Evolutionary conservation across 2,888 invertebrate genomes (phyloP).

Genomic region (Clepsis dumicolana): DNA sequence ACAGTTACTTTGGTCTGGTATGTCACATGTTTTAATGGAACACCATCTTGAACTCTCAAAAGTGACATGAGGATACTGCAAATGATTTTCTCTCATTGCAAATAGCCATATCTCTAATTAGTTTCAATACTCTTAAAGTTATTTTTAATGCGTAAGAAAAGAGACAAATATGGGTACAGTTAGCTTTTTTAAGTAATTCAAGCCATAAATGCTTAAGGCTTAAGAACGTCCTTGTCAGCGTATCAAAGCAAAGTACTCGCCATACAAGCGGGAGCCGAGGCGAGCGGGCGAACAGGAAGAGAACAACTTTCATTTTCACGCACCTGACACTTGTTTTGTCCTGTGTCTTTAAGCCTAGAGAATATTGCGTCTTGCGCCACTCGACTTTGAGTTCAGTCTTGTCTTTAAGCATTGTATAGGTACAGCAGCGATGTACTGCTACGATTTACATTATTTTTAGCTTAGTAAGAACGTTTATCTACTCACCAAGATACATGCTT

Average conservation of each 20-base stretch:
- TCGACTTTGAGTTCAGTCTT: constrained; percentile 23
- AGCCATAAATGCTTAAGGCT: constrained; percentile 48
- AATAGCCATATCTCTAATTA: neutral
- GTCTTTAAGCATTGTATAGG: neutral
- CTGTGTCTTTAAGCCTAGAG: constrained; percentile 64
- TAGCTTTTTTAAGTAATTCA: constrained; percentile 3
- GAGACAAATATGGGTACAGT: neutral
- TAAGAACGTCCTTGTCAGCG: constrained; percentile 52
- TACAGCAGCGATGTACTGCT: neutral
- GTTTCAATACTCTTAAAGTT: neutral
- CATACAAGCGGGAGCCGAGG: constrained; percentile 66
- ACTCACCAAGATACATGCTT: neutral
- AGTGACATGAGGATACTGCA: neutral
- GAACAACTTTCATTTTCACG: constrained; percentile 85
- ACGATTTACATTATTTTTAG: constrained; percentile 26
- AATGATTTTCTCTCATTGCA: neutral
- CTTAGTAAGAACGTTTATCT: neutral
- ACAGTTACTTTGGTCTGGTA: constrained; percentile 6
- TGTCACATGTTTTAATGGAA: constrained; percentile 10
- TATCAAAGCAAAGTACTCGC: constrained; percentile 57
- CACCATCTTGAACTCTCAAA: neutral
- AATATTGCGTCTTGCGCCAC: constrained; percentile 52
- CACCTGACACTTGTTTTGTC: constrained; percentile 75
- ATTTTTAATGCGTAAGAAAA: neutral
- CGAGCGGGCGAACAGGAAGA: constrained; percentile 82